phyloP scores from a whole-genome alignment of 2,113 vertebrate species.

The Panurus biarmicus region DNA sequence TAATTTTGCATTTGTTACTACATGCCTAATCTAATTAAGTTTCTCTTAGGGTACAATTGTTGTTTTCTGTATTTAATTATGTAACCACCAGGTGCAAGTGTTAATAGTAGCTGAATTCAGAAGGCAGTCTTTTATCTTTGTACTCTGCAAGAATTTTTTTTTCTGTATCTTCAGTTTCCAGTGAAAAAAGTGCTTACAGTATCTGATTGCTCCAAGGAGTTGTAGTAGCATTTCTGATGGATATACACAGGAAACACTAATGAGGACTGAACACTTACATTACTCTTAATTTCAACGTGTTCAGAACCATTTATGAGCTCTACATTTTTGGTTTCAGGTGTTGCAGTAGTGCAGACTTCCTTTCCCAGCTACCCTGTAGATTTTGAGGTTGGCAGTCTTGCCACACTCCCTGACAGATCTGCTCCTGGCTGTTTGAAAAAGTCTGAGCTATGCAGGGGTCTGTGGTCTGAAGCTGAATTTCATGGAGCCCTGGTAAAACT shows the following conservation, averaged over 20 bases:
- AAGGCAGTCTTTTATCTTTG: conserved; percentile 30
- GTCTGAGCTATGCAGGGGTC: conserved; percentile 36
- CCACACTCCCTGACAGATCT: not conserved
- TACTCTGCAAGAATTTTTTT: not conserved
- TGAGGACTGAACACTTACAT: conserved; percentile 4
- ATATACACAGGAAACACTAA: not conserved
- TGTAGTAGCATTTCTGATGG: not conserved
- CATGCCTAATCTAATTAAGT: conserved; percentile 40
- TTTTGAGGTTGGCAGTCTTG: conserved; percentile 2
- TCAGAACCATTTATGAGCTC: not conserved
- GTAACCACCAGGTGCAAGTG: conserved; percentile 46
- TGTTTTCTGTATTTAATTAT: conserved; percentile 39
- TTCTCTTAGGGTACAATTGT: conserved; percentile 31
- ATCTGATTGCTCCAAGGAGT: not conserved
- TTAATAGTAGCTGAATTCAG: conserved; percentile 34
- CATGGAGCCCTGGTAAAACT: conserved; percentile 6
- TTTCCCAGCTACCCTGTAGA: conserved; percentile 22
- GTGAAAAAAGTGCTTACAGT: not conserved
- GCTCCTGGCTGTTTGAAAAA: conserved; percentile 14
- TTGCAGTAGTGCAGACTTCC: conserved; percentile 10
- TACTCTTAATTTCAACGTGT: not conserved
- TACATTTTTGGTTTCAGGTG: conserved; percentile 50
- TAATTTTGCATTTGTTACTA: conserved; percentile 45
- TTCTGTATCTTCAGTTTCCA: not conserved
- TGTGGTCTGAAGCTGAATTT: conserved; percentile 38